Percentiles rank a stretch among this genome's conserved stretches.
Conservation (phyloP, 2,113 vertebrate species). For the Triplophysa siluroides region DNA sequence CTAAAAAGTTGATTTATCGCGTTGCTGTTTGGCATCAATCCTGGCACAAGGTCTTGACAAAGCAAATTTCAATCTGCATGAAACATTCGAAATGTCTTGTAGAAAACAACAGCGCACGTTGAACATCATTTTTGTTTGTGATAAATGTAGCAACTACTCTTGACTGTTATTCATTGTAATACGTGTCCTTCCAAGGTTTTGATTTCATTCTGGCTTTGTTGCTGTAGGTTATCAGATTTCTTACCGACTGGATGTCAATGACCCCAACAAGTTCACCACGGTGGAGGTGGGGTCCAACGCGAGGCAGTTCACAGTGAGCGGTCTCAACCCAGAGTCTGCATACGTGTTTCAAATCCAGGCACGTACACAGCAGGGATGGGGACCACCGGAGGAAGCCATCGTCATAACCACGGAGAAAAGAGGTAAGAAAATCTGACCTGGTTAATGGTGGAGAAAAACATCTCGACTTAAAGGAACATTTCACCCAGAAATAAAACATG, state of each 20-base stretch:
- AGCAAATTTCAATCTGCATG: no score
- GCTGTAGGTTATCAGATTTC: constrained; percentile 90
- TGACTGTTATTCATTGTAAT: no score
- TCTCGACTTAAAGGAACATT: neutral
- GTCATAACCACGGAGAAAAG: constrained; percentile 93
- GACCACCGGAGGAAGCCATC: constrained; percentile 82
- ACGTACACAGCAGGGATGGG: constrained; percentile 92
- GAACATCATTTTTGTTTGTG: no score
- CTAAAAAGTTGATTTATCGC: no score
- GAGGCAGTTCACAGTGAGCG: constrained; percentile 87
- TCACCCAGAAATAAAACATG: no score
- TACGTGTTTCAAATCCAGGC: constrained; percentile 88
- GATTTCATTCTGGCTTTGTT: neutral
- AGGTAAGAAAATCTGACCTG: constrained; percentile 70
- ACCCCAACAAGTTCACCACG: constrained; percentile 85
- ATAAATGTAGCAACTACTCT: neutral
- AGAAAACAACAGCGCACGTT: no score
- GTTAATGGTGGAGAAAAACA: neutral
- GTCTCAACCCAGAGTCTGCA: constrained; percentile 82
- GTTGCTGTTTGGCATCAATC: no score
- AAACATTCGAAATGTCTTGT: no score
- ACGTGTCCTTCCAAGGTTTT: neutral
- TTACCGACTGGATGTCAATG: constrained; percentile 86
- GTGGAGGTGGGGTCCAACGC: constrained; percentile 91
- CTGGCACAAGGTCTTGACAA: no score